phyloP scores from a whole-genome alignment of 2,797 vertebrate species.

The Naso thynnoides region DNA sequence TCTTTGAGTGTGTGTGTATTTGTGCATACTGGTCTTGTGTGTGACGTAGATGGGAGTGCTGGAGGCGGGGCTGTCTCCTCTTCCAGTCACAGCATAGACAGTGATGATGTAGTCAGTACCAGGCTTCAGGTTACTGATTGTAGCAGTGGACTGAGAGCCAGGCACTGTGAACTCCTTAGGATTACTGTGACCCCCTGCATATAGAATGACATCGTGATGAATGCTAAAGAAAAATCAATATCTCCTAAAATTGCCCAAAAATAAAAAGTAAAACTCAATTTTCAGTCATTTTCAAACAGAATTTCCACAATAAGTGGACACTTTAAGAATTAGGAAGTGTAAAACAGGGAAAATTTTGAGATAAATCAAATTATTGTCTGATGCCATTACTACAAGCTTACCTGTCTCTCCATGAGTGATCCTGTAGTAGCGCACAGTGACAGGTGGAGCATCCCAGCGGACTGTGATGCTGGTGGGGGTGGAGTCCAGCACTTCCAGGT shows the following conservation, averaged over 20 bases:
- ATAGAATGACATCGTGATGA: not conserved
- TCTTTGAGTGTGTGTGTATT: not conserved
- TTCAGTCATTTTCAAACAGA: not conserved
- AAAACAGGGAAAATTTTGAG: not conserved
- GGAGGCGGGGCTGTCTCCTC: conserved; percentile 97
- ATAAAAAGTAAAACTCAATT: no score
- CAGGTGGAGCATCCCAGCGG: conserved; percentile 94
- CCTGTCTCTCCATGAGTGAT: conserved; percentile 94
- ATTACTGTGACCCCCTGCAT: conserved; percentile 88
- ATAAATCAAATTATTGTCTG: not conserved
- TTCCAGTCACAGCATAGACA: conserved; percentile 94
- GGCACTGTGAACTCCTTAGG: conserved; percentile 94
- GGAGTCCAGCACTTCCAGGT: conserved; percentile 90
- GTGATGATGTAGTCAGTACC: conserved; percentile 94
- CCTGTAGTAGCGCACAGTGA: conserved; percentile 96
- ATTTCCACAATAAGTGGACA: not conserved
- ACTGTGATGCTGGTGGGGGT: conserved; percentile 91
- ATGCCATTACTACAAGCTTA: conserved; percentile 46
- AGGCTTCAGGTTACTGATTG: conserved; percentile 90
- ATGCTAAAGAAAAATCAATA: not conserved
- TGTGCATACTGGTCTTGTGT: conserved; percentile 90
- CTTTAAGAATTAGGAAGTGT: not conserved
- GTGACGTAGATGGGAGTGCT: conserved; percentile 94
- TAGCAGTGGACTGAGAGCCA: conserved; percentile 90
- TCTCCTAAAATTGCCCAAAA: not conserved